Conservation (phyloP, 2,113 vertebrate species). For the Colius striatus region DNA sequence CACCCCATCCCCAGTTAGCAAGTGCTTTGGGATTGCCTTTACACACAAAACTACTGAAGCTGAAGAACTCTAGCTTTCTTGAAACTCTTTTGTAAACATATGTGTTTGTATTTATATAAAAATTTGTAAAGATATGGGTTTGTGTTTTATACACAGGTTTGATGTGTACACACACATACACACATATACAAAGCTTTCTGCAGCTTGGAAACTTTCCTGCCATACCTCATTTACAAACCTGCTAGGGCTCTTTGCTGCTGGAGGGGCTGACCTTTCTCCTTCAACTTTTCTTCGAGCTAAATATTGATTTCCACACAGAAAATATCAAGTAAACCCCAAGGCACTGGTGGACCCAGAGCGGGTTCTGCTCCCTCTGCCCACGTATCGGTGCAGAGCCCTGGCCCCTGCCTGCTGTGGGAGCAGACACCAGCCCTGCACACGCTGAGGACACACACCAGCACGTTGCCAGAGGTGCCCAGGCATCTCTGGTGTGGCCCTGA, state of each 20-base stretch:
- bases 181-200: background rate
- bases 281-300: background rate
- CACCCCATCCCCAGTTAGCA: background rate
- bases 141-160: background rate
- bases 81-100: background rate
- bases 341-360: background rate
- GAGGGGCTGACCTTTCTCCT: background rate
- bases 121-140: background rate
- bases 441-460: rapidly evolving
- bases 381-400: background rate
- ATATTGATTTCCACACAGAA: background rate
- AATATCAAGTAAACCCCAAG: background rate
- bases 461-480: background rate
- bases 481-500: background rate
- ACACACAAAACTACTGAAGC: background rate
- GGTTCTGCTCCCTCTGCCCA: background rate
- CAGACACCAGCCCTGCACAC: background rate
- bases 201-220: background rate
- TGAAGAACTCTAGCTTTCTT: background rate
- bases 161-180: background rate
- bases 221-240: background rate
- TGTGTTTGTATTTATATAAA: background rate
- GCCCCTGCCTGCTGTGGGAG: background rate
- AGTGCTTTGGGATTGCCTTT: background rate
- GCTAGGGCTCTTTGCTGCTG: background rate